Evolutionary conservation across 1,140 invertebrate genomes (phyloP).

Genomic region (Musca domestica): DNA sequence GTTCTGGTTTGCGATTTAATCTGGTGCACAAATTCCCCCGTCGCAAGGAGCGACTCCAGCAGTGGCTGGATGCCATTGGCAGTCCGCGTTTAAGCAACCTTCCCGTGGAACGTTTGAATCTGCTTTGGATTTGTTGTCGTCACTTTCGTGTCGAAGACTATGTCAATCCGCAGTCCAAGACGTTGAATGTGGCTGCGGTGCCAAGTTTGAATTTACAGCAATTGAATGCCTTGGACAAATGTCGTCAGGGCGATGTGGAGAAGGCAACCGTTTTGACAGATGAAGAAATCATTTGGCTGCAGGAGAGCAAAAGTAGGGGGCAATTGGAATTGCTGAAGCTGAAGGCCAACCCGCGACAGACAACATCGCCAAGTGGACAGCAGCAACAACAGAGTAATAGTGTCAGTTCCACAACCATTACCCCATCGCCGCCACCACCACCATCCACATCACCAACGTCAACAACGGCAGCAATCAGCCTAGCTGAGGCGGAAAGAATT

Average conservation of each 20-base stretch:
- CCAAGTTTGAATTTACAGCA: slow-evolving; percentile 25
- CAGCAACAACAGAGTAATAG: not conserved
- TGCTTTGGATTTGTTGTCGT: not conserved
- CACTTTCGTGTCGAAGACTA: slow-evolving; percentile 28
- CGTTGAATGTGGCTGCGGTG: slow-evolving; percentile 22
- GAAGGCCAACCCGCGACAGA: not conserved
- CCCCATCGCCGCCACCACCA: no score
- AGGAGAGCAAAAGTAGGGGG: not conserved
- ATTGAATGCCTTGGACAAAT: slow-evolving; percentile 7
- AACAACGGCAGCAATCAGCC: no score
- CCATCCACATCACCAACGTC: no score
- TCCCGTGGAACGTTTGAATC: not conserved
- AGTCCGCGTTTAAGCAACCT: not conserved
- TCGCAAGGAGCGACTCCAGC: not conserved
- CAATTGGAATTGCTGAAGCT: not conserved
- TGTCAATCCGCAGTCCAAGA: slow-evolving; percentile 20
- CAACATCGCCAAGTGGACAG: not conserved
- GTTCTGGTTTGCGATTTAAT: slow-evolving; percentile 22
- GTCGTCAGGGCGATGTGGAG: not conserved
- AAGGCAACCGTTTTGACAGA: not conserved
- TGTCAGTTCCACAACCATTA: not conserved
- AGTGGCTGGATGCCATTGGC: slow-evolving; percentile 20
- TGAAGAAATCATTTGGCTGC: not conserved
- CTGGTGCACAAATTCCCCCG: slow-evolving; percentile 28
- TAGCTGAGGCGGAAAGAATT: no score